These are phyloP conservation scores for Selenia dentaria DNA, from an alignment of 2,888 invertebrate genomes.

Conservation along the genomic window DNA sequence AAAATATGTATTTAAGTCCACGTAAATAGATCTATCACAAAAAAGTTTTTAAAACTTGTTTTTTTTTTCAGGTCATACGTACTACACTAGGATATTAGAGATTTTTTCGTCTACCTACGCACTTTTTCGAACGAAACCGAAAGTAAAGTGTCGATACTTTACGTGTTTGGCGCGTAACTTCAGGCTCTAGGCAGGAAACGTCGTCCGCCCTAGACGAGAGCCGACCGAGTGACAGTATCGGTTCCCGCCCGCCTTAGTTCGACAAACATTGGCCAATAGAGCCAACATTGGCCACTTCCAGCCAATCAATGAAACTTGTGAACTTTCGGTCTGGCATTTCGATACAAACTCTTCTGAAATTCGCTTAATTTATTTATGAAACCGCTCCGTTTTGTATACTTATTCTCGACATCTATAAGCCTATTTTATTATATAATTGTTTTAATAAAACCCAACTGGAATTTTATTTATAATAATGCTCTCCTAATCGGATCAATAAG, in stretches of 20 bases:
- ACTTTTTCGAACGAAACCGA: neutral
- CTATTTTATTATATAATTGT: too few relatives aligned
- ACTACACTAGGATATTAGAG: too few relatives aligned
- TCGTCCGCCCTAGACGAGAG: slow-evolving; percentile 52
- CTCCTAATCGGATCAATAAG: too few relatives aligned
- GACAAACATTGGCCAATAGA: slow-evolving; percentile 14
- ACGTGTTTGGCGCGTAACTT: slow-evolving; percentile 45
- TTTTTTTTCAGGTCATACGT: too few relatives aligned
- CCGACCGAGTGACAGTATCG: slow-evolving; percentile 35
- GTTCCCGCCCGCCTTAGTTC: slow-evolving; percentile 44
- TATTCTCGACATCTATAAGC: too few relatives aligned
- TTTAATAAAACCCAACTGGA: too few relatives aligned
- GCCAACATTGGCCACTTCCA: slow-evolving; percentile 19
- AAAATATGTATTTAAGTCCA: too few relatives aligned
- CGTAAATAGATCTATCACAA: too few relatives aligned
- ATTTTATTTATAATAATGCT: too few relatives aligned
- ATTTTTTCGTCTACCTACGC: too few relatives aligned
- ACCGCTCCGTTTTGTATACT: neutral
- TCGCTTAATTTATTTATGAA: neutral
- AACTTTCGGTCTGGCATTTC: slow-evolving; percentile 24
- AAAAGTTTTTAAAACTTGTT: too few relatives aligned
- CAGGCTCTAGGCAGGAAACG: slow-evolving; percentile 40
- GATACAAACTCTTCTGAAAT: slow-evolving; percentile 8
- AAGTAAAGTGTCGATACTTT: neutral
- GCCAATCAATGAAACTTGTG: neutral